These are phyloP conservation scores for Capitella teleta DNA, from an alignment of 1,140 invertebrate species.

Conservation along the genomic window DNA sequence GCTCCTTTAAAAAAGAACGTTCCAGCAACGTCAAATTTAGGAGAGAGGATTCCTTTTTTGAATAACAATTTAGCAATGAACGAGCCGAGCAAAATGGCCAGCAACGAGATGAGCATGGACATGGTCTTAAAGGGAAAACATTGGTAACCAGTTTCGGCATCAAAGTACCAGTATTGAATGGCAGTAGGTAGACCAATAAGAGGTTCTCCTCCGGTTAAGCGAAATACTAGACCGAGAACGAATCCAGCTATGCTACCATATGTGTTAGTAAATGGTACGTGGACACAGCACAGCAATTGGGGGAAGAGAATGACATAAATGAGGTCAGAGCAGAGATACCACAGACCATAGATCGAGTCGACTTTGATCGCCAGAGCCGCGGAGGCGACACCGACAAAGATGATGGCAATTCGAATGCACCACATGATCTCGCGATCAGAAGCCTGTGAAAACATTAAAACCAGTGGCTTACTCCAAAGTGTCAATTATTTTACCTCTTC, in stretches of 20 bases:
- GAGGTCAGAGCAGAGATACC: slow-evolving; percentile 88
- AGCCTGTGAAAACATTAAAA: slow-evolving; percentile 21
- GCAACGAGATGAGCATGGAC: slow-evolving; percentile 52
- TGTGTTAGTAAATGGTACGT: slow-evolving; percentile 78
- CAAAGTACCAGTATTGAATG: slow-evolving; percentile 62
- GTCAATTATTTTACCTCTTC: neutral
- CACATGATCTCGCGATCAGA: slow-evolving; percentile 75
- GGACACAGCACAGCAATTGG: slow-evolving; percentile 90
- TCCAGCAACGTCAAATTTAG: neutral
- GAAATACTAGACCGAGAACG: slow-evolving; percentile 73
- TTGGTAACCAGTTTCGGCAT: slow-evolving; percentile 8
- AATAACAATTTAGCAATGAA: slow-evolving; percentile 45
- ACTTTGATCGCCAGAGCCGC: slow-evolving; percentile 92
- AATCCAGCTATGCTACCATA: slow-evolving; percentile 80
- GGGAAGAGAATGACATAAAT: slow-evolving; percentile 97
- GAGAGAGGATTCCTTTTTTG: slow-evolving; percentile 37
- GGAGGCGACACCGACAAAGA: slow-evolving; percentile 78
- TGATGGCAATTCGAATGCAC: slow-evolving; percentile 88
- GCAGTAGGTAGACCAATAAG: slow-evolving; percentile 68
- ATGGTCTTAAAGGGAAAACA: slow-evolving; percentile 13
- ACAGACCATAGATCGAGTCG: slow-evolving; percentile 90
- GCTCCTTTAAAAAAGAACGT: too few species aligned
- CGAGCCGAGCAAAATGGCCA: slow-evolving; percentile 45
- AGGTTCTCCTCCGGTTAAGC: slow-evolving; percentile 79
- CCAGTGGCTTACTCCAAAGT: neutral